Conservation (phyloP, 2,797 vertebrate species). For the Odontamblyopus rebecca region DNA sequence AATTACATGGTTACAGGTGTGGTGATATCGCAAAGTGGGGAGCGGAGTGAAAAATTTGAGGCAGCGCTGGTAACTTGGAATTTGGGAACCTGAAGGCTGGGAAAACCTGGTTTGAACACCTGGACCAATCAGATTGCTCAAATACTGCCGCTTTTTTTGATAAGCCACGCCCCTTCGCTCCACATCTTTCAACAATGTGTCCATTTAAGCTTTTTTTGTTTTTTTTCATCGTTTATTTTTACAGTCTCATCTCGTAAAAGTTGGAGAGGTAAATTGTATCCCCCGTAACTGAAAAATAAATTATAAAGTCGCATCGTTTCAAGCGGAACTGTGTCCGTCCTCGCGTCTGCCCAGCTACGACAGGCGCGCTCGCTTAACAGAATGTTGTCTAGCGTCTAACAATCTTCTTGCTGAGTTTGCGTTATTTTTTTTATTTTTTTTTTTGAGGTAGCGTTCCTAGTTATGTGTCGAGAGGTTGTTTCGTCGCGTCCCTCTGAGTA, state of each 20-base stretch:
- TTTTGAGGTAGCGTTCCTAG: slow-evolving; percentile 84
- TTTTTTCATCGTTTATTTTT: slow-evolving; percentile 49
- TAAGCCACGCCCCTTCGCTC: slow-evolving; percentile 19
- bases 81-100: slow-evolving; percentile 14
- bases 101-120: not conserved
- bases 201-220: slow-evolving; percentile 37
- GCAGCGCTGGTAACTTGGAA: slow-evolving; percentile 10
- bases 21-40: slow-evolving; percentile 51
- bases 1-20: slow-evolving; percentile 79
- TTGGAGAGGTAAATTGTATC: slow-evolving; percentile 55
- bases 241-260: slow-evolving; percentile 61
- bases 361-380: slow-evolving; percentile 15
- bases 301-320: slow-evolving; percentile 48
- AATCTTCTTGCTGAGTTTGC: slow-evolving; percentile 78
- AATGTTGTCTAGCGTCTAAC: slow-evolving; percentile 46
- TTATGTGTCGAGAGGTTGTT: slow-evolving; percentile 79
- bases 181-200: slow-evolving; percentile 39
- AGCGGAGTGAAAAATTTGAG: slow-evolving; percentile 31
- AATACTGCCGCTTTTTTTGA: not conserved
- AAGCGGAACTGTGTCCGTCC: slow-evolving; percentile 54
- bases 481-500: slow-evolving; percentile 55
- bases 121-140: slow-evolving; percentile 19
- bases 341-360: slow-evolving; percentile 28
- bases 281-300: slow-evolving; percentile 51
- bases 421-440: slow-evolving; percentile 45